A percentile compares a stretch with the other conserved stretches of the same genome.
Conservation (phyloP, 2,888 invertebrate species). For the Leptura quadrifasciata region DNA sequence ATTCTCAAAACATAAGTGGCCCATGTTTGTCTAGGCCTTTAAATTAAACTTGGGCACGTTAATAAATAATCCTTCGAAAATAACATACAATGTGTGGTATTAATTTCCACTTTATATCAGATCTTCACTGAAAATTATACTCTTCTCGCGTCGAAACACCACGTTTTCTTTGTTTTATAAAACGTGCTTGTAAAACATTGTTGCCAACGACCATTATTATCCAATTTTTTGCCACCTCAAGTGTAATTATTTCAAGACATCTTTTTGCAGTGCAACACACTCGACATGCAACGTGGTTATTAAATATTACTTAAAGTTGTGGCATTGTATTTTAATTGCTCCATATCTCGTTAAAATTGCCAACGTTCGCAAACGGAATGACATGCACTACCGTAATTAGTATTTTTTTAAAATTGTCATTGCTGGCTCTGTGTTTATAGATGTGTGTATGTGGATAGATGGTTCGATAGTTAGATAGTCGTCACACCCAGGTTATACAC, state of each 20-base stretch:
- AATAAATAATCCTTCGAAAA: constrained; percentile 1
- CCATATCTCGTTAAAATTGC: constrained; percentile 33
- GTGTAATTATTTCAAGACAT: constrained; percentile 28
- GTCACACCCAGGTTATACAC: neutral
- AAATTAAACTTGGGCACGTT: neutral
- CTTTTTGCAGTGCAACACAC: constrained; percentile 27
- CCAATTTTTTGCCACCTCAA: constrained; percentile 22
- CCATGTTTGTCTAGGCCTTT: neutral
- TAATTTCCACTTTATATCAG: constrained; percentile 9
- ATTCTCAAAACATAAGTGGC: neutral
- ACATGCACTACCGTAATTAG: constrained; percentile 15
- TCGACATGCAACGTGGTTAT: constrained; percentile 57
- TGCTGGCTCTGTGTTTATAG: neutral
- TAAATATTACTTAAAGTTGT: constrained; percentile 58
- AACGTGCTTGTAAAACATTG: constrained; percentile 32
- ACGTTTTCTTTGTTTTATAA: constrained; percentile 23
- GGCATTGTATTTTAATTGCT: constrained; percentile 47
- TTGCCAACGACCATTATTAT: constrained; percentile 34
- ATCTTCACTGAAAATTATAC: constrained; percentile 8
- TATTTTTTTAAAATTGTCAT: constrained; percentile 7
- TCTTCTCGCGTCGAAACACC: neutral
- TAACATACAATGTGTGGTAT: neutral
- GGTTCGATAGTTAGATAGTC: neutral
- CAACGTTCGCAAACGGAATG: constrained; percentile 26
- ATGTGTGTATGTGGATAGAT: neutral